phyloP scores from a whole-genome alignment of 2,888 invertebrate species.

The Acheta domesticus region DNA sequence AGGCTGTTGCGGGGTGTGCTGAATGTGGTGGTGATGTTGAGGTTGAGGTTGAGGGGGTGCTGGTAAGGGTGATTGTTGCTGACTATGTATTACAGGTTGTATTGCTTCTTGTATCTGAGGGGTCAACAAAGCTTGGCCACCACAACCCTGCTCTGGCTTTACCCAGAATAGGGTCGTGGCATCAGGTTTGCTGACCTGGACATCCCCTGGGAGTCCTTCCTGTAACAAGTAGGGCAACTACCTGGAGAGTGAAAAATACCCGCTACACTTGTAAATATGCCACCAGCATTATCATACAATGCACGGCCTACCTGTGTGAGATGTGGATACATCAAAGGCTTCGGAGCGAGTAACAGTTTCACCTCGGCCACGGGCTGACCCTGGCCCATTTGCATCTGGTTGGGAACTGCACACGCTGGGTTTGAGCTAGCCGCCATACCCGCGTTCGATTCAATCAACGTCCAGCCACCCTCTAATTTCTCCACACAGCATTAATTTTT shows the following conservation, averaged over 20 bases:
- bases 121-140: background rate
- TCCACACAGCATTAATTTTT: background rate
- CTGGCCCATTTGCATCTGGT: background rate
- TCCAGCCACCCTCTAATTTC: background rate
- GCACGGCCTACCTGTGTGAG: background rate
- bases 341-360: constrained; percentile 4
- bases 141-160: background rate
- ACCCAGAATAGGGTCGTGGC: constrained; percentile 18
- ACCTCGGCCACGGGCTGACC: constrained; percentile 8
- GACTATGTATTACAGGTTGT: background rate
- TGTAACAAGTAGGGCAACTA: constrained; percentile 18
- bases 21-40: background rate
- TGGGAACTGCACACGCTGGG: constrained; percentile 5
- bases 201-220: background rate
- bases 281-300: background rate
- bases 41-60: background rate
- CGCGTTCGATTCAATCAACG: background rate
- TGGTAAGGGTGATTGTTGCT: background rate
- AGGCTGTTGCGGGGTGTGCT: background rate
- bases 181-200: constrained; percentile 1
- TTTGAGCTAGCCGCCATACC: constrained; percentile 18
- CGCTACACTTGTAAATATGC: background rate
- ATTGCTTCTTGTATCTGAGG: background rate
- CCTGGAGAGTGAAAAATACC: background rate
- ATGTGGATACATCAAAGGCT: background rate